Percentiles rank a stretch among this genome's conserved stretches.
Evolutionary conservation across 2,113 vertebrate species (phyloP).

Genomic region (Craseonycteris thonglongyai): DNA sequence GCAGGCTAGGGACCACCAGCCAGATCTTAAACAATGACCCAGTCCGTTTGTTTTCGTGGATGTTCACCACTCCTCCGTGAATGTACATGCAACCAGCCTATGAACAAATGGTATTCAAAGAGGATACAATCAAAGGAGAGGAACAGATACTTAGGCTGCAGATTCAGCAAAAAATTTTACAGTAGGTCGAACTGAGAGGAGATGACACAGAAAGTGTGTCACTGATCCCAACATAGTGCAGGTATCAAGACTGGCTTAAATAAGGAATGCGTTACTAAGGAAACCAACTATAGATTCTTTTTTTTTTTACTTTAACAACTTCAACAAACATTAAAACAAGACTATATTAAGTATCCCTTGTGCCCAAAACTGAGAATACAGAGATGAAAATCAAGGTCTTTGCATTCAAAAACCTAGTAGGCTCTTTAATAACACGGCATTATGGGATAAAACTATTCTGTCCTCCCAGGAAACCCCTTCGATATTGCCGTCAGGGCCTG

Average conservation of each 20-base stretch:
- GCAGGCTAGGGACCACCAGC: constrained; percentile 94
- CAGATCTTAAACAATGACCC: constrained; percentile 98
- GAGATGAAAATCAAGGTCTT: constrained; percentile 20
- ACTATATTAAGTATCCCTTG: neutral
- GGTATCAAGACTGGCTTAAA: neutral
- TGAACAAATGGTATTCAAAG: neutral
- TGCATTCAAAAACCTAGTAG: neutral
- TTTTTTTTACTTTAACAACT: neutral
- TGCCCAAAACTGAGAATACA: neutral
- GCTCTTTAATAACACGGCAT: neutral
- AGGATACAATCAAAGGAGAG: constrained; percentile 29
- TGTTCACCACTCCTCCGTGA: constrained; percentile 97
- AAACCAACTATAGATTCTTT: neutral
- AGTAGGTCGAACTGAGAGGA: neutral
- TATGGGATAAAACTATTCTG: neutral
- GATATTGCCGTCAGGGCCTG: neutral
- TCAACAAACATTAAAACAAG: neutral
- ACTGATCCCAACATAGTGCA: neutral
- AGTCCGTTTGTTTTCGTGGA: constrained; percentile 96
- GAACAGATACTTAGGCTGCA: neutral
- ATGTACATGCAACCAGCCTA: constrained; percentile 99
- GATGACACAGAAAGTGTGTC: neutral
- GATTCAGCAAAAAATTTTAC: neutral
- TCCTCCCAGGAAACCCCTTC: neutral
- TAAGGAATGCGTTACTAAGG: neutral